Percentiles rank a stretch among this genome's conserved stretches.
Conservation (phyloP, 2,797 vertebrate genomes). For the Eleutherodactylus coqui region DNA sequence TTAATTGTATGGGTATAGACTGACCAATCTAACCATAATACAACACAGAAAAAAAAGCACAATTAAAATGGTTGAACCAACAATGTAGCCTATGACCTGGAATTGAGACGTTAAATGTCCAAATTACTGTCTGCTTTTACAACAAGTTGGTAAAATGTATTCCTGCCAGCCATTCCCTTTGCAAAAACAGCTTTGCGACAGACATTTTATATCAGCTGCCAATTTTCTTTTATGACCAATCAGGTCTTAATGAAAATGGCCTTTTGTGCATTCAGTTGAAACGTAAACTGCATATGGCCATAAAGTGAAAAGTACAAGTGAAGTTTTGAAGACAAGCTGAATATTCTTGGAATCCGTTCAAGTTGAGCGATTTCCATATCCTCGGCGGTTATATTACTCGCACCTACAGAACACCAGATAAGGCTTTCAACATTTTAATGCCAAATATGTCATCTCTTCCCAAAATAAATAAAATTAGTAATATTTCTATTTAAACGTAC, state of each 20-base stretch:
- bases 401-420: conserved; percentile 60
- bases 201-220: conserved; percentile 55
- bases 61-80: conserved; percentile 52
- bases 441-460: conserved; percentile 44
- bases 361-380: conserved; percentile 49
- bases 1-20: not conserved
- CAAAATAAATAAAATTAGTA: conserved; percentile 54
- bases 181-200: conserved; percentile 36
- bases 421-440: conserved; percentile 51
- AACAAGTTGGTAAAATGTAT: conserved; percentile 43
- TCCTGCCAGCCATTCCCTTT: conserved; percentile 36
- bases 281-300: conserved; percentile 40
- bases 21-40: not conserved
- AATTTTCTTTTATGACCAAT: conserved; percentile 60
- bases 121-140: conserved; percentile 65
- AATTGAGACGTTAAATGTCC: conserved; percentile 64
- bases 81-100: conserved; percentile 63
- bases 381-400: conserved; percentile 46
- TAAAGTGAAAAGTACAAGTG: conserved; percentile 53
- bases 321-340: conserved; percentile 55
- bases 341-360: conserved; percentile 58
- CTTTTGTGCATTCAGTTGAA: conserved; percentile 53
- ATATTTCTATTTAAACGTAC: conserved; percentile 43
- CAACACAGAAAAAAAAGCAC: not conserved
- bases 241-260: conserved; percentile 43